Evolutionary conservation across 2,113 vertebrate species (phyloP).

Genomic region (Galeopterus variegatus): DNA sequence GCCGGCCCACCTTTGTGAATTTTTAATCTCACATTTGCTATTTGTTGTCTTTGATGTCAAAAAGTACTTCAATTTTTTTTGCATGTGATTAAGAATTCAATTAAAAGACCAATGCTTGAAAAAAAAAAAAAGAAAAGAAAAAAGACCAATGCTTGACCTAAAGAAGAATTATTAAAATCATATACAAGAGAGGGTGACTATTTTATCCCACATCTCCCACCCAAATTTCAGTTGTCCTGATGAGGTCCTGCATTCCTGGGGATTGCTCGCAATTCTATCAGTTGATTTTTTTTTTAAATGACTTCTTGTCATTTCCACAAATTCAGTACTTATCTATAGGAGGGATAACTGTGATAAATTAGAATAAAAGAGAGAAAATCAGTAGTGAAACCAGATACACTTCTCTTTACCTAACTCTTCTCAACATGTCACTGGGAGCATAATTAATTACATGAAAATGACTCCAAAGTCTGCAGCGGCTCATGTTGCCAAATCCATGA

Average conservation of each 20-base stretch:
- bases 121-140: too few species aligned
- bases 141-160: neutral
- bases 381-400: neutral
- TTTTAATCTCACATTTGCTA: neutral
- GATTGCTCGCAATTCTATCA: neutral
- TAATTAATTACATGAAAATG: conserved; percentile 1
- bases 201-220: neutral
- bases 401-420: neutral
- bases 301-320: neutral
- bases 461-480: neutral
- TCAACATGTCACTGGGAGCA: neutral
- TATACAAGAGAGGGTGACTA: neutral
- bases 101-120: neutral
- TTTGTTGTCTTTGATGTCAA: neutral
- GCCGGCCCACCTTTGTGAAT: neutral
- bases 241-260: neutral
- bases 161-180: conserved; percentile 16
- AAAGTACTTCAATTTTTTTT: neutral
- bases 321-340: neutral
- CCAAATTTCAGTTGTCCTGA: neutral
- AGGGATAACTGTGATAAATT: neutral
- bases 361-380: conserved; percentile 21
- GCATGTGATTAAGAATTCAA: neutral
- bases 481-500: neutral
- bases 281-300: neutral